Evolutionary conservation across 2,797 vertebrate species (phyloP), one percentile per base, ranked within the genome.

Genomic region (Chrosomus eos): DNA sequence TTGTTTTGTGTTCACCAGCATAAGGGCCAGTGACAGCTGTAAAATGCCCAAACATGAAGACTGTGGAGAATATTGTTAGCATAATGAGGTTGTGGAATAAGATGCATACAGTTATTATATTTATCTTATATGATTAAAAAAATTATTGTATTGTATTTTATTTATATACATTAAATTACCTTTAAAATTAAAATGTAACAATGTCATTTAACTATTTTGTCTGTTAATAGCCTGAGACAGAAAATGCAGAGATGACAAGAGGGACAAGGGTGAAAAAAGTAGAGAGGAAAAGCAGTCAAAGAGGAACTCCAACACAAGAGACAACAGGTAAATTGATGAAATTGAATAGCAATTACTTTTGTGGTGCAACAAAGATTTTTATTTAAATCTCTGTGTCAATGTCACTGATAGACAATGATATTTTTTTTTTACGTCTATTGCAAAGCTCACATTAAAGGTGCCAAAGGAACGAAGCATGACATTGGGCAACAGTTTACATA

Each of bases 231-330:
- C 88, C 72, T 7, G 45, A 88, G 74, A 93, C 95, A 51, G 68
- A 88, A 85, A 92, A 90, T 6, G 90, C 90, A 62, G 91, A 86
- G 23, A 83, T 79, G 13, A 62, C 85, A 28, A 95, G 91, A 90
- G 92, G 95, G 80, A 93, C 94, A 90, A 93, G 92, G 82, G 84
- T 91, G 58, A 96, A 95, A 90, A 97, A 96, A 84, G 62, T 93
- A 14, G 94, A 89, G n/a, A 97, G 96, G 92, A 98, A 96, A 92
- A 2, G 88, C 0, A 92, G 19, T n/a, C 86, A 81, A 10, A 85
- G 79, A 43, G 78, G 43, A 23, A 81, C 82, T 58, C 58, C 26
- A 45, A 64, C 45, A 62, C 40, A 60, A 80, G 70, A 66, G 45
- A 62, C 33, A 31, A 36, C 60, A 48, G 77, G 84, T 87, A 79